Evolutionary conservation across 2,113 vertebrate species (phyloP), one percentile per base, ranked within the genome.

Genomic region (Eonycteris spelaea): DNA sequence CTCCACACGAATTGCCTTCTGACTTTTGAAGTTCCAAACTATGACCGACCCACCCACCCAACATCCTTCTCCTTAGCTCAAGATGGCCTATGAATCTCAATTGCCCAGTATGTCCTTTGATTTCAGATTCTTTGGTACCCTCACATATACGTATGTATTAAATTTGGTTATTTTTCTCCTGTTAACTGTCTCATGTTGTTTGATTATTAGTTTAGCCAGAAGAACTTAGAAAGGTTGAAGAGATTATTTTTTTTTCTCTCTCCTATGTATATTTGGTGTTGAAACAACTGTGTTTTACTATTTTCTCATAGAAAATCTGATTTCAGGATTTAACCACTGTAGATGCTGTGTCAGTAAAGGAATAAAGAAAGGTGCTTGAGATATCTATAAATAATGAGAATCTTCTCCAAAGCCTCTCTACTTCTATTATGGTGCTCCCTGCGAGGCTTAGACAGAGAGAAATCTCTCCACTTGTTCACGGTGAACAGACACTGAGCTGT

Each of bases 341-440:
- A 28, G 57, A 28, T 26, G 1, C 2, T 55, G 0, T 7, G 4
- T 77, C 43, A 35, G 19, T 33, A 83, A 35, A 48, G 7, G 2
- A 33, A 51, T 19, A 11, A 40, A 24, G 38, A n/a, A n/a, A 16
- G 1, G 26, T n/a, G 8, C 0, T 48, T 45, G 0, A 7, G 19
- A 14, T 3, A 82, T 30, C 3, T 48, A 35, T 51, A 22, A 53
- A 59, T 18, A 61, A 38, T 26, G 6, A 8, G 18, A 3, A 71
- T 85, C 33, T 57, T 65, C 6, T 48, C 6, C 18, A 9, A 16
- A 43, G 22, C 16, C 4, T 91, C 13, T 80, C 26, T 8, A 30
- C 2, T 40, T 21, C 14, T 4, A 7, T 85, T 73, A 15, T 2
- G 6, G 8, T 75, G 19, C 7, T 89, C 38, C 45, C 13, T 16